phyloP scores from a whole-genome alignment of 2,113 vertebrate genomes.

The Thermophis baileyi region DNA sequence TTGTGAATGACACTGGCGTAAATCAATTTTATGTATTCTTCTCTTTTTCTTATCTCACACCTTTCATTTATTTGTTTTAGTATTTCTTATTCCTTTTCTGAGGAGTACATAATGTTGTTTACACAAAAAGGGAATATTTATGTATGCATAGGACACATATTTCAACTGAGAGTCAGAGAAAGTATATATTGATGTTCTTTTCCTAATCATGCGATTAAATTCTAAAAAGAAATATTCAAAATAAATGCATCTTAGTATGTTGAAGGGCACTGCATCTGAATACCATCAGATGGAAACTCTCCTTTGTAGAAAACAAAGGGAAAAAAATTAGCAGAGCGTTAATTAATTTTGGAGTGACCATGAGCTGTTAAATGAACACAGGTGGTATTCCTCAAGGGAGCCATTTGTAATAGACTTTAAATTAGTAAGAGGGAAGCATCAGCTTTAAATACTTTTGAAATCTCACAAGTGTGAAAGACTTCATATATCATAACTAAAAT shows the following conservation, averaged over 20 bases:
- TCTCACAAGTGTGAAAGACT: conserved; percentile 68
- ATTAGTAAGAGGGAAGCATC: conserved; percentile 64
- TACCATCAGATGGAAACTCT: conserved; percentile 36
- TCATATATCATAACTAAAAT: conserved; percentile 70
- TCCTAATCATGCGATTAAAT: conserved; percentile 55
- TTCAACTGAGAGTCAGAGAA: conserved; percentile 15
- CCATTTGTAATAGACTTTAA: conserved; percentile 68
- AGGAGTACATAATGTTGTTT: not conserved
- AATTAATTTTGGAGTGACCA: conserved; percentile 61
- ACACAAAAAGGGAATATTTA: not conserved
- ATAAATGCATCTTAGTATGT: conserved; percentile 36
- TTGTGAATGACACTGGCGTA: not conserved
- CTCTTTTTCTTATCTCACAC: conserved; percentile 28
- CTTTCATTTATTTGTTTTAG: conserved; percentile 19
- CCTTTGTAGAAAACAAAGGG: conserved; percentile 44
- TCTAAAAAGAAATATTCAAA: conserved; percentile 44
- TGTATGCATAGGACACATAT: not conserved
- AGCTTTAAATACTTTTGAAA: conserved; percentile 65
- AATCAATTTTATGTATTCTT: not conserved
- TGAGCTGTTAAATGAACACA: conserved; percentile 67
- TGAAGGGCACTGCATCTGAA: conserved; percentile 58
- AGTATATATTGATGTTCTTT: conserved; percentile 32
- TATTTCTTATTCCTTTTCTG: not conserved
- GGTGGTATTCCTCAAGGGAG: conserved; percentile 67
- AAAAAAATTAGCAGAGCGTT: conserved; percentile 39